phyloP scores from a whole-genome alignment of 2,797 vertebrate species.

The Fringilla coelebs region DNA sequence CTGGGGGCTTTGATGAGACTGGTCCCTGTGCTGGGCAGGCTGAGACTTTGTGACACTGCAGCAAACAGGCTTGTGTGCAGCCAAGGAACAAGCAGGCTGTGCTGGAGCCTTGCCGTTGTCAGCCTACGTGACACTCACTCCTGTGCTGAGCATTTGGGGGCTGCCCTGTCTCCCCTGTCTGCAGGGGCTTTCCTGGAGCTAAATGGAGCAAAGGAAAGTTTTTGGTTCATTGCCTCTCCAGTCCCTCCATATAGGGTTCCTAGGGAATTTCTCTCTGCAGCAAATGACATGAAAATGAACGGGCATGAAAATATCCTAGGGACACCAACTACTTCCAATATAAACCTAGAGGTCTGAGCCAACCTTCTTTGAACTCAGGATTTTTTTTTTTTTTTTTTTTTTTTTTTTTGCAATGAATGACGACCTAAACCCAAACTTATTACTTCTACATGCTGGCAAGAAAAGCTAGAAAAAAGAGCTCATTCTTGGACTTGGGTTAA shows the following conservation, averaged over 20 bases:
- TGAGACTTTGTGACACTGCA: not conserved
- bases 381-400: not conserved
- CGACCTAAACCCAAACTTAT: not conserved
- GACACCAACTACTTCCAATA: not conserved
- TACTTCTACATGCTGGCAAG: not conserved
- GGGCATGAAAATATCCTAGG: not conserved
- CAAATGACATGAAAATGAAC: not conserved
- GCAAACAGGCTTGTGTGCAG: not conserved
- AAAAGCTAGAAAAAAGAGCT: not conserved
- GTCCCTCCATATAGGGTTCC: not conserved
- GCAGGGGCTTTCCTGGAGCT: not conserved
- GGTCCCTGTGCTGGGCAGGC: not conserved
- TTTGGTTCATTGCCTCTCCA: not conserved
- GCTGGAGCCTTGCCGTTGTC: not conserved
- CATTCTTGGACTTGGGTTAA: not conserved
- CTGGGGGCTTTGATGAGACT: not conserved
- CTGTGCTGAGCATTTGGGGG: not conserved
- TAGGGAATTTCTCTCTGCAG: not conserved
- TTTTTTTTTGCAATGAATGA: not conserved
- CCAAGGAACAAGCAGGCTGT: not conserved
- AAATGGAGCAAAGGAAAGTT: not conserved
- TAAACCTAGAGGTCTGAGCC: not conserved
- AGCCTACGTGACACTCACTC: accelerated
- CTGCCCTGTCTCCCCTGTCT: not conserved
- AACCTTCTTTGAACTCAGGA: not conserved